phyloP scores from a whole-genome alignment of 2,888 invertebrate genomes.

The Theretra japonica region DNA sequence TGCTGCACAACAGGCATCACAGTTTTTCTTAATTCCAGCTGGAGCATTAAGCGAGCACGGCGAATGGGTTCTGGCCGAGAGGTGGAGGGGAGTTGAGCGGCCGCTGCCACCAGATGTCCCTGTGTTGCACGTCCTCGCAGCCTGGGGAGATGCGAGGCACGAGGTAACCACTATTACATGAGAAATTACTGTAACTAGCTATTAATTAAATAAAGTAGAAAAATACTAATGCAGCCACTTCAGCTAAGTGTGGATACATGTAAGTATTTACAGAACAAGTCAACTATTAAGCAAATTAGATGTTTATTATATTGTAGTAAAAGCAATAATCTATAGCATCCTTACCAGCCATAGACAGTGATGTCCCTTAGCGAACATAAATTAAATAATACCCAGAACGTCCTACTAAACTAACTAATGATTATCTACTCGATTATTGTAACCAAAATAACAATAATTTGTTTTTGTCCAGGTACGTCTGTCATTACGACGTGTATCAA shows the following conservation, averaged over 20 bases:
- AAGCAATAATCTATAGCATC: too few species aligned
- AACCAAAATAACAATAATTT: too few species aligned
- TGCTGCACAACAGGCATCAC: neutral
- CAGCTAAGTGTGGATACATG: too few species aligned
- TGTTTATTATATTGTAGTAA: too few species aligned
- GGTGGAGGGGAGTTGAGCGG: conserved; percentile 91
- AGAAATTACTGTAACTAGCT: neutral
- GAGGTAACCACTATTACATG: conserved; percentile 58
- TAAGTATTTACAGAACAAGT: too few species aligned
- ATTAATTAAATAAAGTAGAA: neutral
- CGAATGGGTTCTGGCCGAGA: conserved; percentile 90
- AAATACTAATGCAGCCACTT: too few species aligned
- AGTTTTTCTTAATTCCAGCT: conserved; percentile 45
- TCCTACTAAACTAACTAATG: too few species aligned
- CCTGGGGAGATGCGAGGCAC: conserved; percentile 88
- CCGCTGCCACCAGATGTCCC: conserved; percentile 88
- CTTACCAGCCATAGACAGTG: too few species aligned
- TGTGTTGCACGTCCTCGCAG: conserved; percentile 91
- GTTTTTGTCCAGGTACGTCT: conserved; percentile 67
- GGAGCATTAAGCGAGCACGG: conserved; percentile 65
- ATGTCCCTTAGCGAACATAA: too few species aligned
- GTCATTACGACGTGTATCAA: conserved; percentile 76
- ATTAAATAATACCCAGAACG: too few species aligned
- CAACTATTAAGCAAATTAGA: too few species aligned
- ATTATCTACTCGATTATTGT: too few species aligned